Conservation (phyloP, 2,113 vertebrate species). For the Phyllopteryx taeniolatus region DNA sequence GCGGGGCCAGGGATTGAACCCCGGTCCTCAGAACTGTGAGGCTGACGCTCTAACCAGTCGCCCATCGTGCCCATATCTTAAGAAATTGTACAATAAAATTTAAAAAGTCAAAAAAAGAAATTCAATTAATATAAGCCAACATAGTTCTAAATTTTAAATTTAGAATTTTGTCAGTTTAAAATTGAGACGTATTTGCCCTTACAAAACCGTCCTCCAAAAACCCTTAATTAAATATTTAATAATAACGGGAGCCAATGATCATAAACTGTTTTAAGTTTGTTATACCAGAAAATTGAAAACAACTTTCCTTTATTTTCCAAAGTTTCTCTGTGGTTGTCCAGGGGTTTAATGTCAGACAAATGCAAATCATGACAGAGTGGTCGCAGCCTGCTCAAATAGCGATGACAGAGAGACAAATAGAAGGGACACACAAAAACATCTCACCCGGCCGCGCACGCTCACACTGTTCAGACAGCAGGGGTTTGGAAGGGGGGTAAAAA, state of each 20-base stretch:
- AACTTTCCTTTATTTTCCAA: constrained; percentile 6
- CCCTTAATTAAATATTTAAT: too few relatives aligned
- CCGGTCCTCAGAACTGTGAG: too few relatives aligned
- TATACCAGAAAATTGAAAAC: not conserved
- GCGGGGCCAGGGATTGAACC: too few relatives aligned
- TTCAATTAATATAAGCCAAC: too few relatives aligned
- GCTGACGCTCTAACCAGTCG: too few relatives aligned
- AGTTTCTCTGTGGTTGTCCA: not conserved
- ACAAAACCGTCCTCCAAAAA: too few relatives aligned
- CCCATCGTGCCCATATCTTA: too few relatives aligned
- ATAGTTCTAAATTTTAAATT: too few relatives aligned
- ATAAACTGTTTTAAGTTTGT: not conserved
- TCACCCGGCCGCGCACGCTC: constrained; percentile 42
- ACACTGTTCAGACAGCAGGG: constrained; percentile 56
- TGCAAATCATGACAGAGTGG: constrained; percentile 40
- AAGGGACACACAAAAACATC: constrained; percentile 45
- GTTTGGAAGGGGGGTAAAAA: constrained; percentile 5
- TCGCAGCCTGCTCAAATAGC: constrained; percentile 26
- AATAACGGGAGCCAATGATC: not conserved
- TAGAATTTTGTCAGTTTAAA: too few relatives aligned
- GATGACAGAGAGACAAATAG: constrained; percentile 37
- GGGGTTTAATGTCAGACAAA: constrained; percentile 17
- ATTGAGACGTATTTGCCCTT: too few relatives aligned
- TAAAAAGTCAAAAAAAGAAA: too few relatives aligned
- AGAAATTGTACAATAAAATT: too few relatives aligned